phyloP scores from a whole-genome alignment of 2,113 vertebrate species.

The Eulemur macaco region DNA sequence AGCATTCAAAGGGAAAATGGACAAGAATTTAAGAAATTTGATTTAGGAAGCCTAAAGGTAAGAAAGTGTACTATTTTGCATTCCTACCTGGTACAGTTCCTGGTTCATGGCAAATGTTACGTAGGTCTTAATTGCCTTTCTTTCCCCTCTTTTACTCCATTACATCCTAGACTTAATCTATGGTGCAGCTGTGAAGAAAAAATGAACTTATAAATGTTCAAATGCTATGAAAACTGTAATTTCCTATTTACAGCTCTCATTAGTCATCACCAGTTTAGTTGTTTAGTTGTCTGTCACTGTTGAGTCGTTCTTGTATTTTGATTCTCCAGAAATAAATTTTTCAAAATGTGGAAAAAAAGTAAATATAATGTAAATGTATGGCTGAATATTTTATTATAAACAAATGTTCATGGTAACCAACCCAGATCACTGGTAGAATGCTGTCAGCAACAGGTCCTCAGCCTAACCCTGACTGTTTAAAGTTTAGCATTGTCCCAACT shows the following conservation, averaged over 20 bases:
- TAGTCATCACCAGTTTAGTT: background rate
- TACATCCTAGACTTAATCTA: background rate
- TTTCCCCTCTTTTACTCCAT: background rate
- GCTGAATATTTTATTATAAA: background rate
- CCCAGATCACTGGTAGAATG: background rate
- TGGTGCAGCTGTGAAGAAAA: background rate
- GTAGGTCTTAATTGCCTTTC: background rate
- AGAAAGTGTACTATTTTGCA: no score
- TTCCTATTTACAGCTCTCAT: background rate
- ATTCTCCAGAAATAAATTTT: background rate
- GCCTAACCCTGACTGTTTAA: background rate
- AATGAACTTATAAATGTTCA: background rate
- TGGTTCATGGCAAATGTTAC: background rate
- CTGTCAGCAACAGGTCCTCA: background rate
- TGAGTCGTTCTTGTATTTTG: background rate
- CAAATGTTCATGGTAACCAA: background rate
- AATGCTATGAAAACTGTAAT: background rate
- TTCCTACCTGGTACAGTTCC: background rate
- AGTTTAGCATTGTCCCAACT: background rate
- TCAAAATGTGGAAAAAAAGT: background rate
- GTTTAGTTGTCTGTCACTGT: background rate
- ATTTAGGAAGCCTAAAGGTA: background rate
- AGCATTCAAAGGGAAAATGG: background rate
- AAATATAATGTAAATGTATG: background rate
- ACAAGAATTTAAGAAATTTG: background rate